phyloP scores from a whole-genome alignment of 1,140 invertebrate species.

The Bradynema listronoti region DNA sequence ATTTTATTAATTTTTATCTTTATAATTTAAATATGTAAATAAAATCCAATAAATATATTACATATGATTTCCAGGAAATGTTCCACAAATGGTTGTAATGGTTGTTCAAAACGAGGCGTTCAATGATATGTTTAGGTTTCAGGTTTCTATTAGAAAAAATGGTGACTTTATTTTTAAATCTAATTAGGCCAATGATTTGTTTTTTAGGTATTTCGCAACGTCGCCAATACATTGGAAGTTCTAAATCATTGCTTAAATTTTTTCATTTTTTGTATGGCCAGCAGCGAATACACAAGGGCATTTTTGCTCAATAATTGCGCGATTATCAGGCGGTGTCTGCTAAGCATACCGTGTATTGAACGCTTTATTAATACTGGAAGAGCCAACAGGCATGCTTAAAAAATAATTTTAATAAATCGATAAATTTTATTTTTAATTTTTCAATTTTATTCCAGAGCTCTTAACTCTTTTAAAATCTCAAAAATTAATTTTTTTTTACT shows the following conservation, averaged over 20 bases:
- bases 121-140: constrained; percentile 44
- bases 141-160: constrained; percentile 24
- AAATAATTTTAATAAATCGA: no score
- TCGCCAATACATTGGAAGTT: constrained; percentile 52
- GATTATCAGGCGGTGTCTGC: constrained; percentile 21
- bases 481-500: no score
- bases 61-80: constrained; percentile 37
- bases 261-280: constrained; percentile 53
- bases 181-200: constrained; percentile 5
- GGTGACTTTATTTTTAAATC: background rate
- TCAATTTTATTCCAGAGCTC: no score
- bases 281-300: constrained; percentile 44
- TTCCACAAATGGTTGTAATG: constrained; percentile 53
- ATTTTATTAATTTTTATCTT: background rate
- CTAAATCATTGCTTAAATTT: constrained; percentile 57
- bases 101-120: constrained; percentile 51
- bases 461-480: no score
- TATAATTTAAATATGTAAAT: background rate
- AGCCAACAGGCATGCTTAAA: constrained; percentile 31
- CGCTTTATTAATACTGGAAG: constrained; percentile 27
- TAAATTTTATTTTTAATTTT: no score
- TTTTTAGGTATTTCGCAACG: constrained; percentile 48
- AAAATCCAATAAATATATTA: no score
- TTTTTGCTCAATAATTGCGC: constrained; percentile 27
- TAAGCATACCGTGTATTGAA: constrained; percentile 28